Evolutionary conservation across 1,140 invertebrate genomes (phyloP).

Genomic region (Paraescarpia echinospica): DNA sequence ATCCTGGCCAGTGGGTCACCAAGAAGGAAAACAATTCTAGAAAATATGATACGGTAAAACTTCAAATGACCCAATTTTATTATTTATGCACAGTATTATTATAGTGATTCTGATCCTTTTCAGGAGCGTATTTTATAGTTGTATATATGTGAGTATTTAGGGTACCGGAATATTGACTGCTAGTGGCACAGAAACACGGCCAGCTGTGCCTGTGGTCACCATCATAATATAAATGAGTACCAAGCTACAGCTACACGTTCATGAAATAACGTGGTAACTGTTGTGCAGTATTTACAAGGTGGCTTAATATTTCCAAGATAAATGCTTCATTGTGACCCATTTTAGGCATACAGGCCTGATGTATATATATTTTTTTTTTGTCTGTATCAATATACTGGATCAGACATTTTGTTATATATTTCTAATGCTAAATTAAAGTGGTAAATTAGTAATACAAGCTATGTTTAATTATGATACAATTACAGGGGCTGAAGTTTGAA

Average conservation of each 20-base stretch:
- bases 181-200: too few relatives aligned
- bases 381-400: too few relatives aligned
- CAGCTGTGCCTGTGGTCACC: too few relatives aligned
- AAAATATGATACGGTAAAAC: conserved; percentile 68
- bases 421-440: not conserved
- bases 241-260: too few relatives aligned
- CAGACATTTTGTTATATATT: not conserved
- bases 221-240: too few relatives aligned
- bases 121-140: too few relatives aligned
- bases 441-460: not conserved
- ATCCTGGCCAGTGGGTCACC: conserved; percentile 82
- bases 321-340: not conserved
- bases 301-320: not conserved
- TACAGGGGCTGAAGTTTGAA: conserved; percentile 73
- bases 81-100: not conserved
- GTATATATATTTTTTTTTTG: too few relatives aligned
- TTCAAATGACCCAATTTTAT: not conserved
- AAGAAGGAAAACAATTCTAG: conserved; percentile 74
- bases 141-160: too few relatives aligned
- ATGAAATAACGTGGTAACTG: too few relatives aligned
- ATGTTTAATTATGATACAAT: not conserved
- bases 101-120: too few relatives aligned
- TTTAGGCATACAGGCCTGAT: not conserved
- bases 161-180: too few relatives aligned
- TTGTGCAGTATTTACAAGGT: not conserved